Base-by-base conservation (phyloP, 2,888 invertebrate species). In the Melinaea marsaeus region DNA sequence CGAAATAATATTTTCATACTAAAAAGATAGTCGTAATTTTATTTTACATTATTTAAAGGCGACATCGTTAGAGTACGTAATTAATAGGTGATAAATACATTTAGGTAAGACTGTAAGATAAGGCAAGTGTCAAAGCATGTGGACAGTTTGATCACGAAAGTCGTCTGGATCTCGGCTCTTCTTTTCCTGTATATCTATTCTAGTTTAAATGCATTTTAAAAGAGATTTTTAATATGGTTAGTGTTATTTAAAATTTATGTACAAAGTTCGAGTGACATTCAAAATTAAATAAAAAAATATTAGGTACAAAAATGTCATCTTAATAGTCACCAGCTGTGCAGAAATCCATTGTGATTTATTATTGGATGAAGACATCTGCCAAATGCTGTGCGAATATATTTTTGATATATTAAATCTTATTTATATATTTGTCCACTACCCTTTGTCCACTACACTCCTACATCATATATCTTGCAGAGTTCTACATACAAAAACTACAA, bases 71-170 rank as follows among this genome's bases (percentile, higher is more conserved):
- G 42, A 37, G 7, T 42, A 9, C 34, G 57, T 62, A 66, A 62
- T 66, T 62, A 66, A 64, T 65, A 70, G 55, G 62, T 57, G 63
- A 62, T 65, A 61, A 22, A 22, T 22, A 62, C 34, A 64, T 57
- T 65, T 67, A 62, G 68, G 67, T 65, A 64, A 61, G 45, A 61
- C 62, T 37, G 37, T 7, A 7, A 37, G 65, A 56, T 65, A 68
- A 66, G 64, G 65, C 63, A 61, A 67, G 62, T 68, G 71, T 72
- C 66, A 67, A 65, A 65, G 51, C 54, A 47, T 56, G 42, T 42
- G 65, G 67, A 71, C 68, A 60, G 69, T 67, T 71, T 71, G 68
- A 69, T 67, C 61, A 64, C 60, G 61, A 61, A 61, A 65, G 64
- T 58, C 61, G 69, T 60, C 63, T 42, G 9, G 65, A 66, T 61